Percentiles rank a stretch among this genome's conserved stretches.
These are phyloP conservation scores for Sinodicranocentrus sp. DNA, from an alignment of 2,888 invertebrate species.

Conservation along the genomic window DNA sequence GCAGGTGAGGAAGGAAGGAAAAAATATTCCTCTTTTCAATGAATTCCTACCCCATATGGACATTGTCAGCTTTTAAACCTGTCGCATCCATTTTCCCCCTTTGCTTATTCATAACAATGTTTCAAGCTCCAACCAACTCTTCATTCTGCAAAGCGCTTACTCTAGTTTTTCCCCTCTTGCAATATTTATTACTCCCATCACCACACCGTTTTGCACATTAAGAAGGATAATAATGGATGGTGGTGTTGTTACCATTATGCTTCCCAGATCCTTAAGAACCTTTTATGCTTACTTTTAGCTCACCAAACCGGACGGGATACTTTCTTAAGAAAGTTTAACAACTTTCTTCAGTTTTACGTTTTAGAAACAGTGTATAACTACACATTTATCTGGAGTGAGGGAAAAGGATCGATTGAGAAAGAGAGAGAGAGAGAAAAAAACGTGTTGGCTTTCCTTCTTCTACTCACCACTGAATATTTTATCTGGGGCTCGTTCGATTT, in stretches of 20 bases:
- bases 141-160: background rate
- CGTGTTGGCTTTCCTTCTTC: slow-evolving; percentile 8
- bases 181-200: slow-evolving; percentile 65
- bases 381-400: too few relatives aligned
- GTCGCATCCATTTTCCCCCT: slow-evolving; percentile 37
- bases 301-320: background rate
- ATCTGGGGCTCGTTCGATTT: slow-evolving; percentile 15
- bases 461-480: background rate
- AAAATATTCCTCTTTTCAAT: slow-evolving; percentile 6
- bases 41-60: background rate
- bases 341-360: too few relatives aligned
- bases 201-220: slow-evolving; percentile 67
- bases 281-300: background rate
- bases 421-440: too few relatives aligned
- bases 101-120: slow-evolving; percentile 38
- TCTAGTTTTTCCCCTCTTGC: slow-evolving; percentile 31
- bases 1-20: too few relatives aligned
- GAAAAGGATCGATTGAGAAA: too few relatives aligned
- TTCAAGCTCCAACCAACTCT: too few relatives aligned
- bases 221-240: slow-evolving; percentile 59
- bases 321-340: too few relatives aligned
- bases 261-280: background rate
- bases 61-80: slow-evolving; percentile 16
- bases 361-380: too few relatives aligned
- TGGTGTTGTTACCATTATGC: slow-evolving; percentile 39